Percentiles rank a stretch among this genome's conserved stretches.
phyloP scores from a whole-genome alignment of 2,797 vertebrate species.

The Enteromius thamalakanensis region DNA sequence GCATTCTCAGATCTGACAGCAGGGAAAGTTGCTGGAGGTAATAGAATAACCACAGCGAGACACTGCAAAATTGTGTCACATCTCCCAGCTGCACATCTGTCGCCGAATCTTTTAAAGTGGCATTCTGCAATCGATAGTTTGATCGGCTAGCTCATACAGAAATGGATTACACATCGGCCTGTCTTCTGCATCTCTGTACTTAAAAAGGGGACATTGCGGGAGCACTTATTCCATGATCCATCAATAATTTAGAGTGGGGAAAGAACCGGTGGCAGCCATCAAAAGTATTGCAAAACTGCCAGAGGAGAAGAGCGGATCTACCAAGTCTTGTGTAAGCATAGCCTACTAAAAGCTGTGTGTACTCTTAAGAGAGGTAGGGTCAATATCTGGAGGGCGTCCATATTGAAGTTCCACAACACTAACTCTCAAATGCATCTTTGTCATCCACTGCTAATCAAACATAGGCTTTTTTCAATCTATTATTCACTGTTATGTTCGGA shows the following conservation, averaged over 20 bases:
- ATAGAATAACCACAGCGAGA: slow-evolving; percentile 24
- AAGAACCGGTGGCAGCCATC: slow-evolving; percentile 68
- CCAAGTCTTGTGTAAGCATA: slow-evolving; percentile 70
- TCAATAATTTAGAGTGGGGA: slow-evolving; percentile 77
- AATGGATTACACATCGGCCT: slow-evolving; percentile 42
- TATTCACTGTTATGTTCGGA: slow-evolving; percentile 66
- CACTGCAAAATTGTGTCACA: slow-evolving; percentile 11
- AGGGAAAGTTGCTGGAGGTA: slow-evolving; percentile 21
- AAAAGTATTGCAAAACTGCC: slow-evolving; percentile 79
- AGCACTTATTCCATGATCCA: slow-evolving; percentile 73
- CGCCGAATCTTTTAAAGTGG: slow-evolving; percentile 39
- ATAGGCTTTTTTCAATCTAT: slow-evolving; percentile 71
- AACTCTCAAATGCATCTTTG: slow-evolving; percentile 77
- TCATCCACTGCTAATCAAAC: slow-evolving; percentile 76
- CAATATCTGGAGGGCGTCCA: slow-evolving; percentile 81
- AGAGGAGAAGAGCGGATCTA: slow-evolving; percentile 71
- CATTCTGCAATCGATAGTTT: slow-evolving; percentile 36
- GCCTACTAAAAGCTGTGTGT: slow-evolving; percentile 74
- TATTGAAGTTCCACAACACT: slow-evolving; percentile 74
- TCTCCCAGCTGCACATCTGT: not conserved
- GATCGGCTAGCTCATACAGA: slow-evolving; percentile 43
- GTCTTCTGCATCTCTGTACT: slow-evolving; percentile 57
- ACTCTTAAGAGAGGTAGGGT: slow-evolving; percentile 74
- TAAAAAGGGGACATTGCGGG: slow-evolving; percentile 58
- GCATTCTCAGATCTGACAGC: not conserved